These are phyloP conservation scores for Penaeus monodon DNA, from an alignment of 2,888 invertebrate species.

Conservation along the genomic window DNA sequence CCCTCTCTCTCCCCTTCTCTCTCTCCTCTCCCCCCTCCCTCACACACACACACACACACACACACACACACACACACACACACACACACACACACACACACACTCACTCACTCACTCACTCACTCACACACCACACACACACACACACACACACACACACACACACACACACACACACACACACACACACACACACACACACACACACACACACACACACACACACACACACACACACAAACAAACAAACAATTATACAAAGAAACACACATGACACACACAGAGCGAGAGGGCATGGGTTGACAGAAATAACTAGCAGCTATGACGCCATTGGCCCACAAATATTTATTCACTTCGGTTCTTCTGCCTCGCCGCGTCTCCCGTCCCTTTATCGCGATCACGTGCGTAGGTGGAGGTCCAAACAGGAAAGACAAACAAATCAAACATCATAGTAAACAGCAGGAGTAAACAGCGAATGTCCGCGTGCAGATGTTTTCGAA, in stretches of 20 bases:
- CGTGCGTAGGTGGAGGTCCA: conserved; percentile 36
- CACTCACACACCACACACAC: conserved; percentile 10
- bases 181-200: not conserved
- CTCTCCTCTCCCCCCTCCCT: no score
- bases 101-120: not conserved
- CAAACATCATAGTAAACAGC: conserved; percentile 26
- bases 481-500: no score
- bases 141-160: not conserved
- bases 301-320: conserved; percentile 2
- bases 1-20: no score
- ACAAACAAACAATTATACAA: not conserved
- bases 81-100: not conserved
- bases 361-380: no score
- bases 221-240: not conserved
- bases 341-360: not conserved
- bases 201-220: not conserved
- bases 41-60: no score
- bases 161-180: not conserved
- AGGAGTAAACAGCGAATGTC: not conserved
- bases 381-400: conserved; percentile 32
- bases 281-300: not conserved
- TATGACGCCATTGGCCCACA: not conserved
- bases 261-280: not conserved
- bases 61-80: not conserved
- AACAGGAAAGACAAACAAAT: conserved; percentile 23